Percentiles rank a stretch among this genome's conserved stretches.
phyloP scores from a whole-genome alignment of 2,113 vertebrate species.

The Aspiorhynchus laticeps region DNA sequence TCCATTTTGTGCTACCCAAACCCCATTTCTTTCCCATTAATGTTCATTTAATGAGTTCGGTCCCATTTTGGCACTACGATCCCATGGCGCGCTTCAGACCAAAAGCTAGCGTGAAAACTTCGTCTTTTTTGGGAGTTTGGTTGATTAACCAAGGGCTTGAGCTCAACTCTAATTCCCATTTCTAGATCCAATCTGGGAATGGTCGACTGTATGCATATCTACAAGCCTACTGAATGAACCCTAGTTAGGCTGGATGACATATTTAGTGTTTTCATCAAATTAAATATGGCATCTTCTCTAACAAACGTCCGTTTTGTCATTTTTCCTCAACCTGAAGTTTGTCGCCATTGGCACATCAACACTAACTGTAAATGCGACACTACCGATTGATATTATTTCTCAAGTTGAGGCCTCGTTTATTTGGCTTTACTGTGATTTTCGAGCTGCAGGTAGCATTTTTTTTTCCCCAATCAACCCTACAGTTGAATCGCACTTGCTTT shows the following conservation, averaged over 20 bases:
- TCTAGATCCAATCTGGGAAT: slow-evolving; percentile 73
- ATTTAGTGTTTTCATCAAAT: not conserved
- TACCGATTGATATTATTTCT: not conserved
- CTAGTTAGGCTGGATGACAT: slow-evolving; percentile 45
- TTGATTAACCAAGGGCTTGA: slow-evolving; percentile 71
- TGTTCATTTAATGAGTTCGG: slow-evolving; percentile 63
- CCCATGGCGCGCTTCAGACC: slow-evolving; percentile 54
- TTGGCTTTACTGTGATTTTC: not conserved
- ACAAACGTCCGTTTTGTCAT: not conserved
- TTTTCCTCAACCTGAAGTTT: not conserved
- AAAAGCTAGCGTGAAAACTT: not conserved
- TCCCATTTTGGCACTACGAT: slow-evolving; percentile 77
- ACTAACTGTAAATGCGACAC: not conserved
- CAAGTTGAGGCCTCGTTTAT: not conserved
- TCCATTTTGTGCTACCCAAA: slow-evolving; percentile 46
- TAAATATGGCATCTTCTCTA: not conserved
- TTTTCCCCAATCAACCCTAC: not conserved
- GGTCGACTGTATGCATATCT: slow-evolving; percentile 78
- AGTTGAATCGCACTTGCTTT: slow-evolving; percentile 74
- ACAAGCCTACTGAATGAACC: slow-evolving; percentile 55
- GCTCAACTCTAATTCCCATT: slow-evolving; percentile 84
- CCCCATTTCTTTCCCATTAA: slow-evolving; percentile 58
- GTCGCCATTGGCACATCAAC: slow-evolving; percentile 34
- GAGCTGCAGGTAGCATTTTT: not conserved
- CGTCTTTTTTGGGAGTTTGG: not conserved